Percentiles rank a stretch among this genome's conserved stretches.
phyloP scores from a whole-genome alignment of 2,113 vertebrate genomes.

The Cygnus atratus region DNA sequence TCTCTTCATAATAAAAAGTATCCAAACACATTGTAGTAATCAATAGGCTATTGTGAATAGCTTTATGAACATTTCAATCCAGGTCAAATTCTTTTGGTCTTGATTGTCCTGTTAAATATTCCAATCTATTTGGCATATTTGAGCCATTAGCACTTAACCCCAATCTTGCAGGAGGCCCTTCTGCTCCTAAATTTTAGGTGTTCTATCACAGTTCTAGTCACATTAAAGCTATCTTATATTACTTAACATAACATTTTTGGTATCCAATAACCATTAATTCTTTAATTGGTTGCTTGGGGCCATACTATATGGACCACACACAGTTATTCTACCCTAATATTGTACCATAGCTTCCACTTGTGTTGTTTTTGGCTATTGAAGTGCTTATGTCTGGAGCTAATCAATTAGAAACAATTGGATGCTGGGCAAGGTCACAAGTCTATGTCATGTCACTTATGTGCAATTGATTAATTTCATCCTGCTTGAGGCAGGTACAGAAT shows the following conservation, averaged over 20 bases:
- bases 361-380: slow-evolving; percentile 63
- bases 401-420: slow-evolving; percentile 70
- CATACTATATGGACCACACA: slow-evolving; percentile 55
- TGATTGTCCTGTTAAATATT: slow-evolving; percentile 28
- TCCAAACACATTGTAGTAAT: slow-evolving; percentile 58
- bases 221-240: slow-evolving; percentile 54
- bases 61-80: slow-evolving; percentile 31
- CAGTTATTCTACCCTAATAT: slow-evolving; percentile 16
- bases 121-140: slow-evolving; percentile 25
- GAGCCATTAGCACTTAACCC: slow-evolving; percentile 45
- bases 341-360: slow-evolving; percentile 41
- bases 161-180: neutral
- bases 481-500: slow-evolving; percentile 51
- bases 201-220: slow-evolving; percentile 52
- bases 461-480: slow-evolving; percentile 69
- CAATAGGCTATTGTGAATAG: slow-evolving; percentile 31
- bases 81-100: slow-evolving; percentile 16
- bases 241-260: slow-evolving; percentile 56
- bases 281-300: slow-evolving; percentile 64
- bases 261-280: slow-evolving; percentile 65
- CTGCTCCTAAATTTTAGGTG: neutral
- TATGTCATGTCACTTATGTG: slow-evolving; percentile 44
- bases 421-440: slow-evolving; percentile 61
- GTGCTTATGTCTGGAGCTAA: slow-evolving; percentile 64
- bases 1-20: slow-evolving; percentile 46